Evolutionary conservation across 2,888 invertebrate genomes (phyloP).

Genomic region (Idaea dimidiata): DNA sequence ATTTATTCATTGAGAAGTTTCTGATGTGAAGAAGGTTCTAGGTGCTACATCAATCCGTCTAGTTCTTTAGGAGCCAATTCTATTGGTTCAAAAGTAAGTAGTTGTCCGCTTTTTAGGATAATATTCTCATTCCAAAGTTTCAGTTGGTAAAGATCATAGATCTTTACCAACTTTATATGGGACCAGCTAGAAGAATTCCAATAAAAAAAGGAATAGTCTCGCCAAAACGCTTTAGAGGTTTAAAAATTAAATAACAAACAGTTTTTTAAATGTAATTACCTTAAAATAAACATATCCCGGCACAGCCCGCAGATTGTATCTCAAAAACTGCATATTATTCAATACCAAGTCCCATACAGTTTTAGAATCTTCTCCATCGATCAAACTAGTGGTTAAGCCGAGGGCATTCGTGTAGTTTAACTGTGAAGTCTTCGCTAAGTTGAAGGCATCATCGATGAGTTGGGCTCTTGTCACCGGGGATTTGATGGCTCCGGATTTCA

Average conservation of each 20-base stretch:
- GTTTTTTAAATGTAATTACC: slow-evolving; percentile 38
- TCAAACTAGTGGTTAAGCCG: slow-evolving; percentile 82
- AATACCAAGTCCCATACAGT: slow-evolving; percentile 85
- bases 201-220: no score
- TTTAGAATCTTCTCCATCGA: slow-evolving; percentile 80
- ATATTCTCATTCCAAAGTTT: no score
- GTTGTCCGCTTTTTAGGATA: no score
- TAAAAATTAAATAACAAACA: slow-evolving; percentile 5
- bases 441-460: slow-evolving; percentile 87
- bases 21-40: neutral
- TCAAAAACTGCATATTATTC: slow-evolving; percentile 76
- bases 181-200: no score
- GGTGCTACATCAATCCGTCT: neutral
- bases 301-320: slow-evolving; percentile 68
- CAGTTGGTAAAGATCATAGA: no score
- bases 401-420: slow-evolving; percentile 82
- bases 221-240: neutral
- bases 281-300: slow-evolving; percentile 76
- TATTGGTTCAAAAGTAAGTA: neutral
- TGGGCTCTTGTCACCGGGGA: slow-evolving; percentile 84
- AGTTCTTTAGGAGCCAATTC: neutral
- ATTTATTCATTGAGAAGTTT: neutral
- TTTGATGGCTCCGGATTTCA: slow-evolving; percentile 75
- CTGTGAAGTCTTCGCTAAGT: slow-evolving; percentile 80
- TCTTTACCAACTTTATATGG: no score